Conservation (phyloP, 2,888 invertebrate species). For the Fragum whitleyi region DNA sequence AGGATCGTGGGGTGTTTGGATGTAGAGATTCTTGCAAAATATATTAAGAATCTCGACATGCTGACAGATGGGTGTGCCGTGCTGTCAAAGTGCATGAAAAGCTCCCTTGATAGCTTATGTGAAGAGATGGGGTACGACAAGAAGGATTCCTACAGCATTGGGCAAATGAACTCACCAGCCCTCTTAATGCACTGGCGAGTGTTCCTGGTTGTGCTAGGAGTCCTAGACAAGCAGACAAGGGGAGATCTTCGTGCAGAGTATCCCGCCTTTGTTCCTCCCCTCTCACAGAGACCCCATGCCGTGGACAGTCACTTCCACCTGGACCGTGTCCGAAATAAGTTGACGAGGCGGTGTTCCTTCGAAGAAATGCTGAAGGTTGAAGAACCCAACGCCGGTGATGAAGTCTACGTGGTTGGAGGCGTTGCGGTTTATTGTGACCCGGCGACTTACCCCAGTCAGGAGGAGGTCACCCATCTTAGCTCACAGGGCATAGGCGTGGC, state of each 20-base stretch:
- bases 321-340: neutral
- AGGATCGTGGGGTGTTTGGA: conserved; percentile 10
- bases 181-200: neutral
- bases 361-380: neutral
- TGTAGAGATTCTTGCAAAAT: neutral
- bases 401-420: no score
- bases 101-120: no score
- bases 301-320: no score
- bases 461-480: neutral
- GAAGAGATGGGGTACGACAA: neutral
- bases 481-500: neutral
- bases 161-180: neutral
- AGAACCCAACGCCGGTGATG: no score
- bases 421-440: neutral
- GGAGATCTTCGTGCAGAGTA: neutral
- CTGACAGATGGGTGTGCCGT: neutral
- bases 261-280: neutral
- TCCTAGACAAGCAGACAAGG: neutral
- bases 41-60: neutral
- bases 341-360: neutral
- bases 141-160: neutral
- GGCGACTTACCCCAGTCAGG: neutral
- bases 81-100: no score
- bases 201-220: no score
- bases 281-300: no score